Evolutionary conservation across 2,797 vertebrate species (phyloP), one percentile per base, ranked within the genome.

Genomic region (Chaetodon trifasciatus): DNA sequence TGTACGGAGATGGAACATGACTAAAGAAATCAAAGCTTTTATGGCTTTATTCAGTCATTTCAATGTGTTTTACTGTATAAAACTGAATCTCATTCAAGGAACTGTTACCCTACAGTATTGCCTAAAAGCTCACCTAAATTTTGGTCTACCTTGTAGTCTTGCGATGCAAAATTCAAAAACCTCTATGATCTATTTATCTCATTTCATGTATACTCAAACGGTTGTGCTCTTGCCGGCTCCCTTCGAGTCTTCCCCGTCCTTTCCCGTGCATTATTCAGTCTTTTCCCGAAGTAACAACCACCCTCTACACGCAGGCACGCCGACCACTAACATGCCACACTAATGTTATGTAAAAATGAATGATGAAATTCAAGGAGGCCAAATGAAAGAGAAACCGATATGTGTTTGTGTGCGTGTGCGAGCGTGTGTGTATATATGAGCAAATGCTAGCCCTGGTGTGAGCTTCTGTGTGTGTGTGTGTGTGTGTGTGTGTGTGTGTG

Each of bases 331-430:
- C 90, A 93, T 83, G 46, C 90, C 84, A 87, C 92, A 82, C 92
- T 95, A 95, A 94, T 93, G 91, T 92, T 92, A 94, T 94, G 94
- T 93, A 94, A 94, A 94, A 95, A 92, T 90, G 92, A 94, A 94
- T 95, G 94, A 96, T 96, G 95, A 95, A 96, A 96, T 96, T 95
- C 91, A 90, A 93, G 88, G 82, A 93, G 91, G 89, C 91, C 90
- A 93, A 95, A 95, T 95, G 95, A 96, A 96, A 96, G 94, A 93
- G 91, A 88, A 83, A 83, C 90, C 60, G 46, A 80, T 87, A 90
- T 84, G 90, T 88, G 76, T 85, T 23, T 86, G 76, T 24, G 52
- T 82, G 76, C 69, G 79, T 47, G 58, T 61, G 70, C 68, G 67
- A 53, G 50, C 16, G 79, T 60, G 71, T 44, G 82, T 82, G 81